These are phyloP conservation scores for Drosophila quinaria DNA, from an alignment of 2,888 invertebrate species.

Conservation along the genomic window DNA sequence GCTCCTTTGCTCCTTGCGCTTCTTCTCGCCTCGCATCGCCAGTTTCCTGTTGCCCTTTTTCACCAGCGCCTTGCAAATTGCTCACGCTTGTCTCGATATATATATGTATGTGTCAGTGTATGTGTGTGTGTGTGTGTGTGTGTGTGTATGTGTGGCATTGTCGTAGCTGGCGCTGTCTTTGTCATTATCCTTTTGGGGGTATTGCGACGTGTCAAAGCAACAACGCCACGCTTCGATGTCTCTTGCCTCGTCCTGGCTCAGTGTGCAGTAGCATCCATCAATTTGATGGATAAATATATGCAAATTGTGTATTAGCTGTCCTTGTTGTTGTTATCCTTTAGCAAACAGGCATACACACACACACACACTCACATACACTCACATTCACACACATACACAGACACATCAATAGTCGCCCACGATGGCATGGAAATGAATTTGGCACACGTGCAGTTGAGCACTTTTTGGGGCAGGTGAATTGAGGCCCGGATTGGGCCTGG, in stretches of 20 bases:
- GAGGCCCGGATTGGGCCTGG: conserved; percentile 28
- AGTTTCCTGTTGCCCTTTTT: conserved; percentile 80
- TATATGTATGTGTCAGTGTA: conserved; percentile 19
- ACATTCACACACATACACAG: conserved; percentile 26
- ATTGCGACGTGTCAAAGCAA: conserved; percentile 83
- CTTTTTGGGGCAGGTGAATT: conserved; percentile 47
- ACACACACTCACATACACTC: conserved; percentile 10
- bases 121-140: conserved; percentile 9
- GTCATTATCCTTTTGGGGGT: conserved; percentile 82
- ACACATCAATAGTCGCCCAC: conserved; percentile 70
- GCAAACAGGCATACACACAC: conserved; percentile 69
- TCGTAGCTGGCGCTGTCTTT: conserved; percentile 81
- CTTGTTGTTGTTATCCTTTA: conserved; percentile 81
- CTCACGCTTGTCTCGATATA: conserved; percentile 71
- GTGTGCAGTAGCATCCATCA: conserved; percentile 85
- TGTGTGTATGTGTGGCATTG: conserved; percentile 59
- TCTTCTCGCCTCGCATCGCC: conserved; percentile 42
- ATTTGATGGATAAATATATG: conserved; percentile 86
- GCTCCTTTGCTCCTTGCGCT: conserved; percentile 29
- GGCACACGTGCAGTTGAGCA: conserved; percentile 80
- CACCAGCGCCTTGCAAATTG: conserved; percentile 77
- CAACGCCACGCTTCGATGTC: conserved; percentile 70
- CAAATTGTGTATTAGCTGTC: conserved; percentile 85
- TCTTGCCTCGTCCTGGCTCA: conserved; percentile 44
- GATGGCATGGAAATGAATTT: conserved; percentile 77